Conservation (phyloP, 2,888 invertebrate species). For the Trimorus sp. region DNA sequence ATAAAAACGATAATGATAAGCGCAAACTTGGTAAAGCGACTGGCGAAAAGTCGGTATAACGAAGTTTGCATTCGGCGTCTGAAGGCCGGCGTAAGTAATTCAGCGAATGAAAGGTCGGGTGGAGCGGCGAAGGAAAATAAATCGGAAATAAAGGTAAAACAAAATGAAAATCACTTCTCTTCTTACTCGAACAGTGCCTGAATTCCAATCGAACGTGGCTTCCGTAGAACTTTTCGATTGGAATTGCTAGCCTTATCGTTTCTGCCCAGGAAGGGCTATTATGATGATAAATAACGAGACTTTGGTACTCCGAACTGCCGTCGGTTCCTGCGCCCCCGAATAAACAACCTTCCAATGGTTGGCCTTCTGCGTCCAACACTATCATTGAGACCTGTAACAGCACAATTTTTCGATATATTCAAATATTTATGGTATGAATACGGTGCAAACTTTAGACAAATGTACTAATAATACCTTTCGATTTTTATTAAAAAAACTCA, state of each 20-base stretch:
- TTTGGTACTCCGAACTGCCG: conserved; percentile 89
- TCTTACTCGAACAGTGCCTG: conserved; percentile 95
- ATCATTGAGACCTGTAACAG: conserved; percentile 86
- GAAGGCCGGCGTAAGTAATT: conserved; percentile 2
- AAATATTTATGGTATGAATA: no score
- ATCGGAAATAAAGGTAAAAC: conserved; percentile 45
- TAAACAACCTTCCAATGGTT: conserved; percentile 87
- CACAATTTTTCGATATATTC: no score
- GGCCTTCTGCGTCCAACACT: conserved; percentile 90
- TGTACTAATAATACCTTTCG: no score
- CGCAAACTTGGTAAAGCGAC: background rate
- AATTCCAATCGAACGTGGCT: conserved; percentile 96
- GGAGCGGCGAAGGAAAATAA: conserved; percentile 12
- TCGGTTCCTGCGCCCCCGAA: conserved; percentile 93
- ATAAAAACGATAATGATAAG: background rate
- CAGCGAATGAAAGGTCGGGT: conserved; percentile 6
- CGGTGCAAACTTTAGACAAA: no score
- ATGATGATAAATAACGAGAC: conserved; percentile 95
- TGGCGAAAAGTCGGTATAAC: conserved; percentile 1
- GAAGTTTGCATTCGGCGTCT: background rate
- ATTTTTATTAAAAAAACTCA: no score
- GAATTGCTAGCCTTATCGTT: conserved; percentile 92
- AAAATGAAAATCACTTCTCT: conserved; percentile 50
- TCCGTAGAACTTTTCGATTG: conserved; percentile 95
- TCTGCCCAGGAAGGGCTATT: conserved; percentile 97